These are phyloP conservation scores for Phaedon cochleariae DNA, from an alignment of 2,888 invertebrate genomes.

Conservation along the genomic window DNA sequence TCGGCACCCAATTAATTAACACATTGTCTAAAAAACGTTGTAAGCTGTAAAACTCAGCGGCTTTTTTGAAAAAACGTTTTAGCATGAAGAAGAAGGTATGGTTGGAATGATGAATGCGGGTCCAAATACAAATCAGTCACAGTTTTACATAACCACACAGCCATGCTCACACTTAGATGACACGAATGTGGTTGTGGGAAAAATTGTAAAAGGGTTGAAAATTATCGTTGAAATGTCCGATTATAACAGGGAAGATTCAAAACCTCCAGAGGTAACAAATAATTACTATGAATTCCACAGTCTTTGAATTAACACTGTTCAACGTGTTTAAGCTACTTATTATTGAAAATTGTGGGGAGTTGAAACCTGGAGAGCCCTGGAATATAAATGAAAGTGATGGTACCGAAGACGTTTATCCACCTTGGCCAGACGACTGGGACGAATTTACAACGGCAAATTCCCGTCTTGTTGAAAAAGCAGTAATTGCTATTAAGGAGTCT, in stretches of 20 bases:
- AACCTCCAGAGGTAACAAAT: conserved; percentile 67
- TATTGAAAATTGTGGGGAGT: conserved; percentile 80
- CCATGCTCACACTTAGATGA: conserved; percentile 81
- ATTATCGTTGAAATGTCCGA: conserved; percentile 76
- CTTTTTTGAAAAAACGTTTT: conserved; percentile 10
- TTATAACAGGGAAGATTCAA: conserved; percentile 67
- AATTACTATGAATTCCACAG: too few relatives aligned
- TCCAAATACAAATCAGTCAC: conserved; percentile 89
- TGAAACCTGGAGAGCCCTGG: conserved; percentile 69
- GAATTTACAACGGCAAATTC: conserved; percentile 31
- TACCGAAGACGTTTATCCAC: conserved; percentile 75
- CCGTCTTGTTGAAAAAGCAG: conserved; percentile 62
- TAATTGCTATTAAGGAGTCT: conserved; percentile 71
- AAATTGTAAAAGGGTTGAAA: conserved; percentile 79
- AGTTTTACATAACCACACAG: conserved; percentile 89
- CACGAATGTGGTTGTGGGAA: conserved; percentile 84
- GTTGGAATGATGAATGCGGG: conserved; percentile 86
- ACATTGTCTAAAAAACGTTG: too few relatives aligned
- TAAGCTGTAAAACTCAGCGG: too few relatives aligned
- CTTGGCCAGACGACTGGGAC: conserved; percentile 80
- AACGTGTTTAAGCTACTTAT: conserved; percentile 69
- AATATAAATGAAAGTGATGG: conserved; percentile 75
- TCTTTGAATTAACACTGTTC: too few relatives aligned
- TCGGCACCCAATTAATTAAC: too few relatives aligned
- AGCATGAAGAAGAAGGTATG: conserved; percentile 71